Base-by-base conservation (phyloP, 2,888 invertebrate genomes). In the Philopedon plagiatum region DNA sequence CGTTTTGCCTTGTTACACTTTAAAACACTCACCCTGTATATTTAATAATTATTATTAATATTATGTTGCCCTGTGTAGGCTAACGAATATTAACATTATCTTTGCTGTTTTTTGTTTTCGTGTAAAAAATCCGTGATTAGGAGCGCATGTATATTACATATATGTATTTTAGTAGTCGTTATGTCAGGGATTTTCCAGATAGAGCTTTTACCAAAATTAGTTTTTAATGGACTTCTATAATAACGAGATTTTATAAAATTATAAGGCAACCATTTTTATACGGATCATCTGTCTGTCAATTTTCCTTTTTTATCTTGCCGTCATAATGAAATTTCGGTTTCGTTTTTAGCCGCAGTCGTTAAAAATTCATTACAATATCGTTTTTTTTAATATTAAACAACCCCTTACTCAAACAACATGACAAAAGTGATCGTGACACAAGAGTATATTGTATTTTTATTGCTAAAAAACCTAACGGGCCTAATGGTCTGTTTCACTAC, bases 141-240 rank as follows among this genome's bases (percentile, higher is more conserved):
- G 15, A 54, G 29, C 8, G 8, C 2, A 54, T 32, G 23, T 26
- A 1, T 23, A 26, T 51, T 7, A 15, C 15, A 1, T 39, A 7
- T 39, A 29, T 29, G 5, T 51, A 18, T 54, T 29, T 54, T 32
- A 15, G 29, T 29, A 29, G 15, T 29, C 29, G 51, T 54, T 29
- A 29, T 29, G 51, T 29, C 51, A 29, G 51, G 29, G 26, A 29
- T 29, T 54, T 54, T n/a, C 29, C 5, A 1, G 26, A 29, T 26
- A 54, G 13, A 15, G 51, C 51, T 54, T 26, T 54, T 54, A 54
- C 51, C 29, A 8, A 29, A 54, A 54, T 54, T 54, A 54, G 29
- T 18, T 54, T 29, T 54, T 29, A 54, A 51, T 51, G 51, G 51
- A 26, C 13, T 29, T 15, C 18, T 54, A 15, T 54, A 54, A 54